Evolutionary conservation across 2,888 invertebrate species (phyloP).

Genomic region (Mythimna impura): DNA sequence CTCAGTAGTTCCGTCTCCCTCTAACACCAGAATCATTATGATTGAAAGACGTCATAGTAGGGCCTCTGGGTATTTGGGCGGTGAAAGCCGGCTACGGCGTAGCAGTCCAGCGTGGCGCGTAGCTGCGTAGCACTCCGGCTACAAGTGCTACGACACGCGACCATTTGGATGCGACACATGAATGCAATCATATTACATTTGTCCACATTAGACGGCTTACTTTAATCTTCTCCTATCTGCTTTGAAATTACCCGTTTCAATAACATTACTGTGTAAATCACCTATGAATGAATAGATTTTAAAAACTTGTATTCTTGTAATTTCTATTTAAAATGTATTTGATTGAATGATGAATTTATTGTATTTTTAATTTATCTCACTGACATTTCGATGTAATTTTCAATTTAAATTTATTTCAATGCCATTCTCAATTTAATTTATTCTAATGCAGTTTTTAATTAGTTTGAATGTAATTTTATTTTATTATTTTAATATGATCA

Average conservation of each 20-base stretch:
- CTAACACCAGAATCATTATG: not conserved
- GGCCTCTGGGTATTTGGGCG: constrained; percentile 67
- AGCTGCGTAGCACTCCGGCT: constrained; percentile 56
- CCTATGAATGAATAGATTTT: not conserved
- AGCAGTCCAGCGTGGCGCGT: constrained; percentile 33
- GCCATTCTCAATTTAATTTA: too few relatives aligned
- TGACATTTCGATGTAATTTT: too few relatives aligned
- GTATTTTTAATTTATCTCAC: too few relatives aligned
- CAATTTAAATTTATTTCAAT: too few relatives aligned
- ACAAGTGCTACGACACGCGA: constrained; percentile 59
- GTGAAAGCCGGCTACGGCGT: constrained; percentile 59
- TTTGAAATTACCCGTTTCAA: not conserved
- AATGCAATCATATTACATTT: constrained; percentile 67
- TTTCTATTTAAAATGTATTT: too few relatives aligned
- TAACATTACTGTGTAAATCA: not conserved
- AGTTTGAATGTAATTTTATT: too few relatives aligned
- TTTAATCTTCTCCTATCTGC: constrained; percentile 33
- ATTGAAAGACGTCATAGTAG: not conserved
- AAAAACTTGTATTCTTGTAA: too few relatives aligned
- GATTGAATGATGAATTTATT: too few relatives aligned
- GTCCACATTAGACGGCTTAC: constrained; percentile 45
- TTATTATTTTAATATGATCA: too few relatives aligned
- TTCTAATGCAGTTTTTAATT: too few relatives aligned
- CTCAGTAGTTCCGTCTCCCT: too few relatives aligned
- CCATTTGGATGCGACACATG: constrained; percentile 61